Percentiles rank a stretch among this genome's conserved stretches.
Conservation (phyloP, 2,113 vertebrate species). For the Manacus vitellinus region DNA sequence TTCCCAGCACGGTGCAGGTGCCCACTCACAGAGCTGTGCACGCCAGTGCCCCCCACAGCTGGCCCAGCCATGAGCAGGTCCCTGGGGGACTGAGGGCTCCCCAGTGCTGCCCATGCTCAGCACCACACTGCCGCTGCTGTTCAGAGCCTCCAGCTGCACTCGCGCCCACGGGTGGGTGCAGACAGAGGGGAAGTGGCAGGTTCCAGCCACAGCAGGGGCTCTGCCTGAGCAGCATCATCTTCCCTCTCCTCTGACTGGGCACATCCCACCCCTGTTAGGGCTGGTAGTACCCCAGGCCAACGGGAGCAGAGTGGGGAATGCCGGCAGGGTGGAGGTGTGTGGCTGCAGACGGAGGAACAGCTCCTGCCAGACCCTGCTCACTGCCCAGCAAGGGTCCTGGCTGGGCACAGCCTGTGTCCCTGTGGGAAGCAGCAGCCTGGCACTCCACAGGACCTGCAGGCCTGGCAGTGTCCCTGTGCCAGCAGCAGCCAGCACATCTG, state of each 20-base stretch:
- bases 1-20: accelerated
- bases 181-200: background rate
- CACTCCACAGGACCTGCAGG: background rate
- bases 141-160: background rate
- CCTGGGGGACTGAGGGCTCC: accelerated
- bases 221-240: background rate
- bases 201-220: accelerated
- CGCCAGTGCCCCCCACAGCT: accelerated
- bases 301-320: accelerated
- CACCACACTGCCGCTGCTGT: accelerated
- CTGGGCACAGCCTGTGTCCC: accelerated
- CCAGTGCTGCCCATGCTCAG: accelerated
- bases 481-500: background rate
- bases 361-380: background rate
- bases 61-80: accelerated
- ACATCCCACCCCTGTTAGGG: accelerated
- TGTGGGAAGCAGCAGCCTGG: accelerated
- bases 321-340: accelerated
- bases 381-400: background rate
- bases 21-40: accelerated
- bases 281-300: accelerated
- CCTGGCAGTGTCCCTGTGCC: background rate
- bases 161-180: background rate
- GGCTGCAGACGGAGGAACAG: background rate
- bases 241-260: accelerated